Evolutionary conservation across 2,888 invertebrate genomes (phyloP).

Genomic region (Alsophila aescularia): DNA sequence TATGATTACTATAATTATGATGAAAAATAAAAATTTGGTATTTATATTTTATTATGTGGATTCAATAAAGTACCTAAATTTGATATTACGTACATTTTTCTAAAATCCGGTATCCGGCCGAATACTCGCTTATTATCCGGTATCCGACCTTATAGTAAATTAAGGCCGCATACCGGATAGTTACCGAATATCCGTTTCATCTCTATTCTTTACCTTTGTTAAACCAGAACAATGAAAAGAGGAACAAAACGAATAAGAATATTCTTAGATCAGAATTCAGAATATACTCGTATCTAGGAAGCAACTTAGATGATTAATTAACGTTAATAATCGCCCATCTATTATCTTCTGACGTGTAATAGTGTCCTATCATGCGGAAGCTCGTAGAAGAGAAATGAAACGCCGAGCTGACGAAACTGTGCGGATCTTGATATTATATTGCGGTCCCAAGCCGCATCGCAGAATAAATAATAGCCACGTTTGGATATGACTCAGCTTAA

Average conservation of each 20-base stretch:
- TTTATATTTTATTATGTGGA: too few relatives aligned
- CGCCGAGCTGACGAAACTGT: conserved; percentile 3
- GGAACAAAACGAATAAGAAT: not conserved
- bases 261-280: not conserved
- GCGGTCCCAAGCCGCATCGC: not conserved
- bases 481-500: conserved; percentile 21
- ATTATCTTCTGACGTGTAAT: not conserved
- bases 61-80: too few relatives aligned
- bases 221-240: not conserved
- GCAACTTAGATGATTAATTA: conserved; percentile 3
- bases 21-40: too few relatives aligned
- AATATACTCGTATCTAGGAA: not conserved
- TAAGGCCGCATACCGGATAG: too few relatives aligned
- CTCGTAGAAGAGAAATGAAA: conserved; percentile 8
- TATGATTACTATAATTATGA: too few relatives aligned
- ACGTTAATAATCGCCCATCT: not conserved
- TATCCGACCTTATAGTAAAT: too few relatives aligned
- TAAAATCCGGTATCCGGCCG: too few relatives aligned
- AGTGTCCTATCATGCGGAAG: conserved; percentile 2
- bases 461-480: too few relatives aligned
- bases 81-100: too few relatives aligned
- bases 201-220: too few relatives aligned
- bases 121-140: too few relatives aligned
- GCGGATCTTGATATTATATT: not conserved
- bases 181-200: too few relatives aligned